phyloP scores from a whole-genome alignment of 2,797 vertebrate species.

The Tenualosa thibaudeaui region DNA sequence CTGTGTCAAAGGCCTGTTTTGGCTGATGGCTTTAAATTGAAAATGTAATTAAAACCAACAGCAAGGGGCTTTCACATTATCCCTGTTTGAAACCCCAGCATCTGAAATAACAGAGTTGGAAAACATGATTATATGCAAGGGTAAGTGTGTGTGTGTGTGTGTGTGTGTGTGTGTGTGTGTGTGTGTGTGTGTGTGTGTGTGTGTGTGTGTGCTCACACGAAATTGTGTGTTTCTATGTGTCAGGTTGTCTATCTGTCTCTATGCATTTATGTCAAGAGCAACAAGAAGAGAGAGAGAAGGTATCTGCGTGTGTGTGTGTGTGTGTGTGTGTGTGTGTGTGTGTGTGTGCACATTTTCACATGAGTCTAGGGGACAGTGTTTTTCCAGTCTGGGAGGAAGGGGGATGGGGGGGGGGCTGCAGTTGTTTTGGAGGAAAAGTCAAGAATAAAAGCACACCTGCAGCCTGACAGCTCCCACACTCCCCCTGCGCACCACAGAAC shows the following conservation, averaged over 20 bases:
- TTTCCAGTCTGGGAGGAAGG: constrained; percentile 55
- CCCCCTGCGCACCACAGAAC: background rate
- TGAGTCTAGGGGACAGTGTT: constrained; percentile 56
- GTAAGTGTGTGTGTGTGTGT: constrained; percentile 30
- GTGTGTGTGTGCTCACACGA: background rate
- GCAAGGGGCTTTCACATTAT: constrained; percentile 55
- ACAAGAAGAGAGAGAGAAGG: constrained; percentile 1
- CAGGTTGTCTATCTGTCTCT: background rate
- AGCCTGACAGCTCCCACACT: constrained; percentile 36
- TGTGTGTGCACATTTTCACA: background rate
- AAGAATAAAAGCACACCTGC: constrained; percentile 43
- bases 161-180: background rate
- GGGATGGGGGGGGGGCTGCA: constrained; percentile 25
- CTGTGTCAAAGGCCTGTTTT: constrained; percentile 31
- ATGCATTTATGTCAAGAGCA: background rate
- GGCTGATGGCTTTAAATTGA: constrained; percentile 55
- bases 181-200: constrained; percentile 6
- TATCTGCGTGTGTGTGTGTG: background rate
- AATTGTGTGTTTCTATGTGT: constrained; percentile 12
- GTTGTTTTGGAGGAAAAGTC: constrained; percentile 40
- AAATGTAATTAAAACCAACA: constrained; percentile 67
- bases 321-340: background rate
- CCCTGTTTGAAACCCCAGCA: constrained; percentile 45
- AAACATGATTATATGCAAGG: constrained; percentile 35
- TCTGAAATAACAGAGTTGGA: constrained; percentile 29